Evolutionary conservation across 2,888 invertebrate species (phyloP), one percentile per base, ranked within the genome.

Genomic region (Andricus curvator): DNA sequence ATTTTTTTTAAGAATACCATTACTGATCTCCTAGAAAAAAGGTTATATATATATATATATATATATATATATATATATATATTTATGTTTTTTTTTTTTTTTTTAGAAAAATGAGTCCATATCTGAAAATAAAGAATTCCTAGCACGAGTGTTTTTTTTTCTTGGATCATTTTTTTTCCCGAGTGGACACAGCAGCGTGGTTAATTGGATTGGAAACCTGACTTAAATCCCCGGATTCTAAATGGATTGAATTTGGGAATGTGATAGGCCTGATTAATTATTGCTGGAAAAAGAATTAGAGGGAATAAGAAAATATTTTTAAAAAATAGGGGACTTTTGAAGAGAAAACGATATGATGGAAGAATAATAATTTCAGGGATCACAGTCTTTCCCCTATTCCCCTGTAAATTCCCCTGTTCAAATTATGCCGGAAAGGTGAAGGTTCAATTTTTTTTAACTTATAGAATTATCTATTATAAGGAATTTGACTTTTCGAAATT

Each of bases 171-270:
- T n/a, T 56, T 56, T n/a, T n/a, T n/a, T n/a, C n/a, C 3, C n/a
- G n/a, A 56, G 20, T 56, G n/a, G 56, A 56, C 9, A 56, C n/a
- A 2, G 56, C n/a, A 17, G n/a, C n/a, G 9, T 8, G 56, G 56
- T n/a, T 56, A 56, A 56, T 56, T 56, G 56, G 56, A 56, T n/a
- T 56, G n/a, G 56, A 56, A 56, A 56, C n/a, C 56, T 56, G 56
- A 56, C 56, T 56, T 56, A 56, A 56, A n/a, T 56, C 17, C 8
- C 11, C 4, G 56, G n/a, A n/a, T 56, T 56, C n/a, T 56, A 9
- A 56, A 56, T 56, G 56, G 56, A 56, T 56, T 56, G n/a, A 56
- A 56, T 56, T 56, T 56, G 56, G 56, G 11, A 9, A 56, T 56
- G n/a, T 9, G 9, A 11, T n/a, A n/a, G n/a, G 9, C 9, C 9